Evolutionary conservation across 64 coral and sea anemone species (phyloP).

Genomic region (Pocillopora damicornis): DNA sequence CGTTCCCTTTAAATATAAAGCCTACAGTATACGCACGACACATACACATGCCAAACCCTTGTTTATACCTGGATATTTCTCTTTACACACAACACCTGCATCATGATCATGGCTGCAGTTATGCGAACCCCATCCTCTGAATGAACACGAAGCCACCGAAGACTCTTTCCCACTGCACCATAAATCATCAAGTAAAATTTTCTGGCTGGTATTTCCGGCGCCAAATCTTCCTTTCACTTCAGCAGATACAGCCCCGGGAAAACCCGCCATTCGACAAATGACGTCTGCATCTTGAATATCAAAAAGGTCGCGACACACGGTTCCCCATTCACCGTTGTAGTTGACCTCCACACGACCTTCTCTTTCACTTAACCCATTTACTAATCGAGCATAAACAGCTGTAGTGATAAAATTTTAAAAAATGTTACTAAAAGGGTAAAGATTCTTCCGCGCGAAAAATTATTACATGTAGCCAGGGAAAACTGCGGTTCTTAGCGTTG

Average conservation of each 20-base stretch:
- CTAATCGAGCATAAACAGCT: slow-evolving; percentile 31
- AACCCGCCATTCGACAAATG: slow-evolving; percentile 60
- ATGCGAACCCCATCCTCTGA: slow-evolving; percentile 32
- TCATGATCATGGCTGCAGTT: slow-evolving; percentile 33
- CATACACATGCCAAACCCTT: too few species aligned
- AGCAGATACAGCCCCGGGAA: slow-evolving; percentile 21
- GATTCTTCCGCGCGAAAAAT: not conserved
- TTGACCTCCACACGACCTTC: slow-evolving; percentile 65
- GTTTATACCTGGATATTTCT: slow-evolving; percentile 7
- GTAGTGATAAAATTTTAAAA: not conserved
- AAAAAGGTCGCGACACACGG: slow-evolving; percentile 53
- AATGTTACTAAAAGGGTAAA: not conserved
- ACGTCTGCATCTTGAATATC: slow-evolving; percentile 48
- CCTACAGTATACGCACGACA: too few species aligned
- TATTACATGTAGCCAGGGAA: too few species aligned
- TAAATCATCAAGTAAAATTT: slow-evolving; percentile 50
- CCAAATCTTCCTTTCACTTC: slow-evolving; percentile 12
- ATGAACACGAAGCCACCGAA: slow-evolving; percentile 21
- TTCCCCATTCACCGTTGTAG: slow-evolving; percentile 58
- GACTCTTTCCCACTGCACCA: slow-evolving; percentile 37
- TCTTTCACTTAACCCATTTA: slow-evolving; percentile 8
- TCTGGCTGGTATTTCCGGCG: slow-evolving; percentile 9
- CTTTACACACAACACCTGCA: slow-evolving; percentile 41
- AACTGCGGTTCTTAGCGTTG: too few species aligned
- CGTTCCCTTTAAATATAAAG: too few species aligned